Percentiles rank a stretch among this genome's conserved stretches.
These are phyloP conservation scores for Augochlorella aurata DNA, from an alignment of 2,888 invertebrate species.

Conservation along the genomic window DNA sequence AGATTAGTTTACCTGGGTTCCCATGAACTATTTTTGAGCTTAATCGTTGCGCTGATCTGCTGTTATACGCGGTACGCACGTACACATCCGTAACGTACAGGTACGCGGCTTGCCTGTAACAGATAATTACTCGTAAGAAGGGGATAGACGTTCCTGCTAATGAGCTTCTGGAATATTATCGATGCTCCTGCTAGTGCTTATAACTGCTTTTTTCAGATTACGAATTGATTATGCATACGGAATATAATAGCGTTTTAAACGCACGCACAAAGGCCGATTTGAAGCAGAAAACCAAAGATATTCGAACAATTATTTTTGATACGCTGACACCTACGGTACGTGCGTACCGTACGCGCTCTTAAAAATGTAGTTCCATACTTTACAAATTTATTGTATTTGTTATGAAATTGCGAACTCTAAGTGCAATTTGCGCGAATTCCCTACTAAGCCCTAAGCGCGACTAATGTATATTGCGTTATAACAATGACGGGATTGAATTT, in stretches of 20 bases:
- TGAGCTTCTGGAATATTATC: slow-evolving; percentile 71
- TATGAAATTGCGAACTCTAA: too few species aligned
- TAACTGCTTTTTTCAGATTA: slow-evolving; percentile 60
- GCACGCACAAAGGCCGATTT: neutral
- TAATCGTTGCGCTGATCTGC: slow-evolving; percentile 78
- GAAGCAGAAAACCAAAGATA: slow-evolving; percentile 14
- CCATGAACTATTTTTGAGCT: slow-evolving; percentile 78
- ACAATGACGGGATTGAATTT: too few species aligned
- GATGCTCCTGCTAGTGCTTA: slow-evolving; percentile 64
- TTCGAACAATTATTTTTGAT: slow-evolving; percentile 28
- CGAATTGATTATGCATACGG: slow-evolving; percentile 46
- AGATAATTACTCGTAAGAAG: slow-evolving; percentile 69
- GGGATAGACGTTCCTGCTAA: slow-evolving; percentile 68
- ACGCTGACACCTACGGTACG: neutral
- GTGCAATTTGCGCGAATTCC: too few species aligned
- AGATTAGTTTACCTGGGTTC: slow-evolving; percentile 72
- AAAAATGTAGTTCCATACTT: neutral
- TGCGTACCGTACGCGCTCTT: neutral
- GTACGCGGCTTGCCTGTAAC: slow-evolving; percentile 59
- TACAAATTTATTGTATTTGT: neutral
- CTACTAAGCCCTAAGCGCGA: too few species aligned
- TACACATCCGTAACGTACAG: neutral
- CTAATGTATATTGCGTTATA: too few species aligned
- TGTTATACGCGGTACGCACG: slow-evolving; percentile 66
- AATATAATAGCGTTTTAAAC: slow-evolving; percentile 42